Evolutionary conservation across 2,113 vertebrate species (phyloP).

Genomic region (Riparia riparia): DNA sequence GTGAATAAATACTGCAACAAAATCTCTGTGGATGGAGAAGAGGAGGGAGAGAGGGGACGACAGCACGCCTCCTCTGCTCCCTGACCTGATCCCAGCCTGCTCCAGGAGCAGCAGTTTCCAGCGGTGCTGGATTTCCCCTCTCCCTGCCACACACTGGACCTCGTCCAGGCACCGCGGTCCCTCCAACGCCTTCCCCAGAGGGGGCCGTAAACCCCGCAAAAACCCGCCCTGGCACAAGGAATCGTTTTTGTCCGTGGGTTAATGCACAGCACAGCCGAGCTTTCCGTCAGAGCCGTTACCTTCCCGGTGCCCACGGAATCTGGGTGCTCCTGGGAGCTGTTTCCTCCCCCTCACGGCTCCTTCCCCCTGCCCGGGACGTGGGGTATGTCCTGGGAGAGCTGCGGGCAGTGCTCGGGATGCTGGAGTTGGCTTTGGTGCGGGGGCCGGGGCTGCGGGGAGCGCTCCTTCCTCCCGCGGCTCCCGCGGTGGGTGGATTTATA

Average conservation of each 20-base stretch:
- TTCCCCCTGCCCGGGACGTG: background rate
- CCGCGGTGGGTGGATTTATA: conserved; percentile 19
- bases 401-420: background rate
- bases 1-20: accelerated
- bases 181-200: accelerated
- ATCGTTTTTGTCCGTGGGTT: background rate
- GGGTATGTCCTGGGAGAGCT: background rate
- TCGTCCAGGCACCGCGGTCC: accelerated
- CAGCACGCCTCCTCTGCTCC: background rate
- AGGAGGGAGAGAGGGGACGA: background rate
- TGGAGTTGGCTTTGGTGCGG: background rate
- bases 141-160: background rate
- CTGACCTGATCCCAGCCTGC: background rate
- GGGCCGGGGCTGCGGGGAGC: background rate
- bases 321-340: background rate
- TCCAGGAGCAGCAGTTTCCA: background rate
- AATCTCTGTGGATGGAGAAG: accelerated
- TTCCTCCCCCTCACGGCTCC: background rate
- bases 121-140: background rate
- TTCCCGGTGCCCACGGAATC: accelerated
- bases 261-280: accelerated
- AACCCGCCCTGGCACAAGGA: background rate
- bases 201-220: background rate
- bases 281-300: background rate
- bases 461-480: background rate